Evolutionary conservation across 1,140 invertebrate species (phyloP), one percentile per base, ranked within the genome.

Genomic region (Meloidogyne hapla): DNA sequence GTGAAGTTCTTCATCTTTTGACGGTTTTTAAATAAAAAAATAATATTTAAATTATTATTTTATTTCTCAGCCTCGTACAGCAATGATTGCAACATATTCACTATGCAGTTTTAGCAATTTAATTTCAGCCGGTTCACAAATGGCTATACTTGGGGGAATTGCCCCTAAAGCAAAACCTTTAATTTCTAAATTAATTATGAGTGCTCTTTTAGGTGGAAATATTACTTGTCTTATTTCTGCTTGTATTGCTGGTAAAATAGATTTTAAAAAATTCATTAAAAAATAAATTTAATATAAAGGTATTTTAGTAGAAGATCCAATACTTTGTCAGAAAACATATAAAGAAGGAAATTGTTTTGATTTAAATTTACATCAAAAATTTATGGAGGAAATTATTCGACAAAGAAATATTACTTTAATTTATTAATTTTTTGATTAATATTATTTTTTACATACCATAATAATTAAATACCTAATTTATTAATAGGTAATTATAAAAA

Each of bases 41-140:
- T 33, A 33, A 33, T 6, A 40, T n/a, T 25, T 40, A 5, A 68
- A 68, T 25, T 48, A 12, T 94, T 40, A 90, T 33, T 33, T 33
- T n/a, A n/a, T n/a, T n/a, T n/a, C n/a, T 5, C 87, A 89, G 89
- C 77, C 48, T 26, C 68, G 28, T 65, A 79, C 69, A 13, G 69
- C 69, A 56, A 91, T 91, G 2, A 93, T 98, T 45, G 92, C 94
- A 0, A 97, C 95, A 0, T 97, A 92, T 85, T 93, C 94, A 0
- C 90, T 98, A 12, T 98, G 95, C 86, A 94, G 95, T 0, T 98
- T 98, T 89, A 92, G 94, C 0, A 98, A 98, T 90, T 92, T 95
- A 2, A 90, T 91, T 1, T 93, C 93, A 0, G 91, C 96, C 28
- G 94, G 94, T 3, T 93, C 95, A 45, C 91, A 93, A 86, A 90